Base-by-base conservation (phyloP, 2,797 vertebrate species). In the Lagocephalus sceleratus region DNA sequence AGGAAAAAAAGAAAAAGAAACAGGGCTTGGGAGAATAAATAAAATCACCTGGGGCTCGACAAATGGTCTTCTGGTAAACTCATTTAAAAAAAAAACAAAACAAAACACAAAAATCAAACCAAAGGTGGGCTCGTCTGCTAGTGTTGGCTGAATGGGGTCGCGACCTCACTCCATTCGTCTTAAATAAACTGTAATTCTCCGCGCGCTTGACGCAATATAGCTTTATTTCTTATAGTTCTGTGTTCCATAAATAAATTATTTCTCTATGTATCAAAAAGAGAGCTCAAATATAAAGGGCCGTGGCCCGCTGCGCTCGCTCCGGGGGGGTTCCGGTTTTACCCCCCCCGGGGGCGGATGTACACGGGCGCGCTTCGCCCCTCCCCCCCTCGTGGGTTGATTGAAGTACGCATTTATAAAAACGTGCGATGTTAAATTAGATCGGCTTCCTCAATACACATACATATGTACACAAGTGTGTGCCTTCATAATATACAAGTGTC, bases 1-100 rank as follows among this genome's bases (percentile, higher is more conserved):
- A 35, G 14, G 10, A 25, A 25, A 25, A 25, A 4, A 25, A 32
- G 10, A 32, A 12, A 32, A 32, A 94, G 91, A 92, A 94, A 91
- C 85, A 87, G 90, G 92, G 92, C 90, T 92, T 91, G 92, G 79
- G 87, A 92, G 89, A 96, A 97, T 98, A 97, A 97, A 98, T 97
- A 96, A 85, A 92, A 87, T 87, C 73, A 88, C 92, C 69, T 32
- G 47, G 53, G 91, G 92, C 75, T 83, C 81, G 86, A 82, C 54
- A 81, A 81, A 73, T 78, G 87, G 77, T 54, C 73, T 60, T 35
- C 11, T 42, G 32, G 32, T 35, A 35, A 35, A 35, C 12, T 35
- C 32, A 35, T 35, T 35, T n/a, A 20, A 67, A 81, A 76, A 86
- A 78, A 78, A n/a, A n/a, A n/a, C n/a, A n/a, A n/a, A n/a, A n/a